Evolutionary conservation across 2,797 vertebrate species (phyloP), one percentile per base, ranked within the genome.

Genomic region (Lepilemur ruficaudatus): DNA sequence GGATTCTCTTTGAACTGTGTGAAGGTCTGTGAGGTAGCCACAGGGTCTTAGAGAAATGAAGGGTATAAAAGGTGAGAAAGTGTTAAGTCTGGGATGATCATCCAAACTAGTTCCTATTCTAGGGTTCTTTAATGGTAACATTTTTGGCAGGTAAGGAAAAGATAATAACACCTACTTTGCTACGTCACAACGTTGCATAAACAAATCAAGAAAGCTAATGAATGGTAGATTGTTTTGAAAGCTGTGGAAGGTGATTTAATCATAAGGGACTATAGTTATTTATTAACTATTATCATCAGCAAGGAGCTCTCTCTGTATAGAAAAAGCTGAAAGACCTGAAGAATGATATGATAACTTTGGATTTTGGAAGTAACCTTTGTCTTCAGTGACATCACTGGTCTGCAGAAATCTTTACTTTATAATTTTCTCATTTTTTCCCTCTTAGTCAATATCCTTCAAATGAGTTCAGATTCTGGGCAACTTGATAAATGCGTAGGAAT

Each of bases 281-380:
- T 78, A 79, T 88, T 94, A 82, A 89, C 1, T 69, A n/a, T 80
- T 73, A n/a, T 75, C 5, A 69, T 12, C 65, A 80, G 48, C 30
- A 70, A 75, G 18, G 22, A 43, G 25, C 55, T 28, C 25, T 67
- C 15, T 92, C 43, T 76, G 35, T 18, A n/a, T 11, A 87, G 69
- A 81, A 86, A 97, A 95, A 93, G 13, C 84, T n/a, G n/a, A 32
- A 89, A 57, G 28, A 78, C 67, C 61, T 82, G n/a, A 89, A 20
- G 32, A 76, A 75, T 13, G 11, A 69, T 55, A 38, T 70, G 12
- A 12, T 59, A 76, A 69, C 9, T 86, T 90, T 46, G 35, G 28
- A 76, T 43, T 91, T 91, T 65, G 12, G 38, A 93, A 95, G 76
- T 89, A 43, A 61, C 1, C 5, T 79, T 86, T 59, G 10, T 59